Evolutionary conservation across 2,113 vertebrate species (phyloP).

Genomic region (Crotalus viridis): DNA sequence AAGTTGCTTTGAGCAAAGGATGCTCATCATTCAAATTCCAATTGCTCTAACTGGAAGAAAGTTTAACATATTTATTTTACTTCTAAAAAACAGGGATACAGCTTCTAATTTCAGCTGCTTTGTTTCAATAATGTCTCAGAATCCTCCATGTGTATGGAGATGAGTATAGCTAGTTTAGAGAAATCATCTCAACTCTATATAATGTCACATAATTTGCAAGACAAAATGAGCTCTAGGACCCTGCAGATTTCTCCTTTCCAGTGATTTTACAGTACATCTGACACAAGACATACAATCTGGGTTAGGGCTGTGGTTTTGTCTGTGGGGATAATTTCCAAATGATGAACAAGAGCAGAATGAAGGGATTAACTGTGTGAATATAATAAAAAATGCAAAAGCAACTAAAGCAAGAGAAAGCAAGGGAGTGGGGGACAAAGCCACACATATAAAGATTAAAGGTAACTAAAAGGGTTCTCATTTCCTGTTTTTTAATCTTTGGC

Average conservation of each 20-base stretch:
- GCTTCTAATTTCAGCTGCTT: background rate
- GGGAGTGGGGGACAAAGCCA: constrained; percentile 9
- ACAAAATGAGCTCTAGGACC: constrained; percentile 73
- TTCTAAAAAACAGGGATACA: background rate
- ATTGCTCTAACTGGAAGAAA: background rate
- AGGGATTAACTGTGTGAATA: constrained; percentile 65
- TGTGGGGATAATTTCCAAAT: constrained; percentile 59
- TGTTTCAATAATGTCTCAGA: background rate
- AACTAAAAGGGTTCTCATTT: constrained; percentile 59
- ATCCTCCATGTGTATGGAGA: background rate
- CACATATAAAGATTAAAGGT: constrained; percentile 71
- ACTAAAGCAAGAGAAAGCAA: constrained; percentile 62
- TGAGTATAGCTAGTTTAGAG: background rate
- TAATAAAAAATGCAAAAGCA: constrained; percentile 47
- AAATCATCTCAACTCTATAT: background rate
- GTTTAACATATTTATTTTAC: background rate
- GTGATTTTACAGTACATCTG: constrained; percentile 66
- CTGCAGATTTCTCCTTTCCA: constrained; percentile 57
- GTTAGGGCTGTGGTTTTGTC: constrained; percentile 67
- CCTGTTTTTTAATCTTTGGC: constrained; percentile 53
- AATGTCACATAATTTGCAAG: background rate
- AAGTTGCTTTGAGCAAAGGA: background rate
- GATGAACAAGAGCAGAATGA: constrained; percentile 58
- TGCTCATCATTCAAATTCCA: background rate
- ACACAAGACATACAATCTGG: constrained; percentile 66